Evolutionary conservation across 2,797 vertebrate genomes (phyloP).

Genomic region (Paratrypauchen microcephalus): DNA sequence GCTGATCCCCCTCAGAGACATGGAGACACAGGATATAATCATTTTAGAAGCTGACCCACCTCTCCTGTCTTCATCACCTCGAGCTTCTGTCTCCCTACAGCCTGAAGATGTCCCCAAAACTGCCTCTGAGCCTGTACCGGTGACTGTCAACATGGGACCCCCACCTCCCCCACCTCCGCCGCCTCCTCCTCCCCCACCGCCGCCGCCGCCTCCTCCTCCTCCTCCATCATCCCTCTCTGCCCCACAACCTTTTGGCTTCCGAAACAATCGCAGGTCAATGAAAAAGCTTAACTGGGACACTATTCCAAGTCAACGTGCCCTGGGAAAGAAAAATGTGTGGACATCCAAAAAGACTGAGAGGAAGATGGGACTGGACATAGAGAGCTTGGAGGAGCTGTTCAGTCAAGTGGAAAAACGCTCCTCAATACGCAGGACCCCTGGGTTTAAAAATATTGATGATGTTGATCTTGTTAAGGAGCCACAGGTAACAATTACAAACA

Average conservation of each 20-base stretch:
- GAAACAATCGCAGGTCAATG: constrained; percentile 70
- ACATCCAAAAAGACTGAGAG: constrained; percentile 67
- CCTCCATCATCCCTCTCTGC: constrained; percentile 17
- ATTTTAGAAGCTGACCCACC: constrained; percentile 43
- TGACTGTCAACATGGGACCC: constrained; percentile 7
- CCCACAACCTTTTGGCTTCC: constrained; percentile 33
- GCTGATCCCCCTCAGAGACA: constrained; percentile 9
- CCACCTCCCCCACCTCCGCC: constrained; percentile 16
- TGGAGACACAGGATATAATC: constrained; percentile 63
- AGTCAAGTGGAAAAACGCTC: constrained; percentile 66
- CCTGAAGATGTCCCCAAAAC: constrained; percentile 23
- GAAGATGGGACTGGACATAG: constrained; percentile 74
- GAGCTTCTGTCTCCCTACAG: constrained; percentile 7
- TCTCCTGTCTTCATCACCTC: constrained; percentile 21
- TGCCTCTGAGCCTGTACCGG: neutral
- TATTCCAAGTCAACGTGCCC: constrained; percentile 77
- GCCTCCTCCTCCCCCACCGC: neutral
- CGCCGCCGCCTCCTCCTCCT: neutral
- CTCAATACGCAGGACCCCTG: constrained; percentile 22
- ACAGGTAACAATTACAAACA: constrained; percentile 41
- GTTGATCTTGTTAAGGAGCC: constrained; percentile 37
- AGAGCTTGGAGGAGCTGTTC: constrained; percentile 83
- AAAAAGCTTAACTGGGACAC: constrained; percentile 85
- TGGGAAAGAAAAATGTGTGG: constrained; percentile 80
- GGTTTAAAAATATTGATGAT: constrained; percentile 43